A percentile compares a stretch with the other conserved stretches of the same genome.
These are phyloP conservation scores for Natrix natrix DNA, from an alignment of 2,797 vertebrate genomes.

Conservation along the genomic window DNA sequence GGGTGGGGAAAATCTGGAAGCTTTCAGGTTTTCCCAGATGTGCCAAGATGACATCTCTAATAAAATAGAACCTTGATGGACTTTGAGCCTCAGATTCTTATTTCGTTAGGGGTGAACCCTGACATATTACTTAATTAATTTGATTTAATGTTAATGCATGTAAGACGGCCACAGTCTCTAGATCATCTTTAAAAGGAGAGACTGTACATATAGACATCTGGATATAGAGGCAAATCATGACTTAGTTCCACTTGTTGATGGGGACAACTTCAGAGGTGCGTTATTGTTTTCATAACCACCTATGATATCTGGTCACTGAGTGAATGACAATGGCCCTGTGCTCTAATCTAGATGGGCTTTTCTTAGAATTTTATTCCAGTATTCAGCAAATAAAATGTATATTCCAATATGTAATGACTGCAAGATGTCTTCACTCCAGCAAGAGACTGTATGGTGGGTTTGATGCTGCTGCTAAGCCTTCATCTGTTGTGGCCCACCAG, in stretches of 20 bases:
- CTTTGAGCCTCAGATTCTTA: too few relatives aligned
- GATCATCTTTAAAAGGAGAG: background rate
- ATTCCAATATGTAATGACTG: background rate
- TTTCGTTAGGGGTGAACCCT: too few relatives aligned
- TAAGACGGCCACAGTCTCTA: background rate
- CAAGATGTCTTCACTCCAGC: background rate
- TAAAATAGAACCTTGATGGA: too few relatives aligned
- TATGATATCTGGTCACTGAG: background rate
- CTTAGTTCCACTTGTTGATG: background rate
- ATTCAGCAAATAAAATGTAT: background rate
- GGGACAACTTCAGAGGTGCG: background rate
- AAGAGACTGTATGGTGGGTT: background rate
- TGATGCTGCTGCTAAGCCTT: background rate
- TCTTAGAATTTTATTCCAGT: background rate
- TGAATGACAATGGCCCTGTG: background rate
- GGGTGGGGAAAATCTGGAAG: too few relatives aligned
- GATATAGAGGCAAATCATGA: background rate
- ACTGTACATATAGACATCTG: background rate
- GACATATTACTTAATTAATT: background rate
- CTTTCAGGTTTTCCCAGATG: too few relatives aligned
- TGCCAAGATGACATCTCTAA: too few relatives aligned
- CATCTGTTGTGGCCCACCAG: too few relatives aligned
- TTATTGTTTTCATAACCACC: too few relatives aligned
- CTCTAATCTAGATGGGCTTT: background rate
- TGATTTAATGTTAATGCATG: background rate